Evolutionary conservation across 2,113 vertebrate species (phyloP), one percentile per base, ranked within the genome.

Genomic region (Danionella cerebrum): DNA sequence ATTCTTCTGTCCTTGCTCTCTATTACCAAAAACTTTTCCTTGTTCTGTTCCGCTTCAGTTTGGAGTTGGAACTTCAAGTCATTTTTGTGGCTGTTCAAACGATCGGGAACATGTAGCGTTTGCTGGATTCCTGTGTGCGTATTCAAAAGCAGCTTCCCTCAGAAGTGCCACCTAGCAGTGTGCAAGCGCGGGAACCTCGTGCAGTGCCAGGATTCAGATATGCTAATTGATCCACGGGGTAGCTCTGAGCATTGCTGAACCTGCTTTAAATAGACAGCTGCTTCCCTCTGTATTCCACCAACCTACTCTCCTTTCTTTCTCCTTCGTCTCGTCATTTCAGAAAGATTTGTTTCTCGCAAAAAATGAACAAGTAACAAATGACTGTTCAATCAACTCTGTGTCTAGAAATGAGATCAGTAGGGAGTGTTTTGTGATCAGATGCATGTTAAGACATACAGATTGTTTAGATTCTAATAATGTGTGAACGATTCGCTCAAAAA

Each of bases 111-210:
- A 84, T 83, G 80, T 78, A 84, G 87, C 80, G 81, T 84, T 77
- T 83, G 82, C 79, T 75, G 78, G 83, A 48, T 63, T 69, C 83
- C 80, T 83, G 79, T 77, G 67, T 82, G 78, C 79, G 5, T 78
- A 79, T 82, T 90, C 87, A 90, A 89, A 89, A 84, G 81, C 78
- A 69, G 76, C 72, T 67, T 80, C 81, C 81, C 77, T 90, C 85
- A 89, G 89, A 90, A 87, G 85, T 88, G 86, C 85, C 86, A 88
- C 89, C 89, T 89, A 88, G 86, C 85, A 87, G 88, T 80, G 80
- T 80, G 81, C 83, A 63, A 80, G 83, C 79, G 82, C 81, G 79
- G 83, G 82, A 74, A 80, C 84, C 83, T 48, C 59, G 70, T 62
- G 82, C 84, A 83, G 84, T 77, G 80, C 79, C 81, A 87, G 86